Evolutionary conservation across 2,888 invertebrate genomes (phyloP), one percentile per base, ranked within the genome.

Genomic region (Orchesellides sinensis): DNA sequence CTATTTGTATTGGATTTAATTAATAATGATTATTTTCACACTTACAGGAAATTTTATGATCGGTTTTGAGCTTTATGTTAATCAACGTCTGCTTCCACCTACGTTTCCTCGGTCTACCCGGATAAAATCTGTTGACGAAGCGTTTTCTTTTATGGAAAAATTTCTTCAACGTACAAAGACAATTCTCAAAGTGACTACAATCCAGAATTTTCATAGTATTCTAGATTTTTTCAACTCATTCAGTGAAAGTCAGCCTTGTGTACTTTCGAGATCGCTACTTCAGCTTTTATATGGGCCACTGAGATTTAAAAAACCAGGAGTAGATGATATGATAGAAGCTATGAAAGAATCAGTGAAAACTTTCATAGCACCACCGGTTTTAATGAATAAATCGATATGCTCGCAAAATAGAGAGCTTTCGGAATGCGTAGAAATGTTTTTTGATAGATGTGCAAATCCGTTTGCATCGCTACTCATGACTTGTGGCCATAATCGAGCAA

Each of bases 71-170:
- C 97, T 98, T 2, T 94, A 97, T 90, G 95, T 98, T 56, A 99
- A 99, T 91, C 98, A 98, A 90, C 93, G 98, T 54, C 92, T 98
- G 66, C 92, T 99, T 74, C 99, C 99, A n/a, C 98, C 99, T 0
- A 98, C 99, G 19, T 99, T 99, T 92, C 99, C 99, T 0, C 93
- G 99, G 21, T 98, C 97, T 90, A 97, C 98, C 0, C 95, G 96
- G 90, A 97, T 98, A 89, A 95, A 95, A 88, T 94, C 94, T 59
- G 92, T 94, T 86, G 91, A 92, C 68, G 96, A 96, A 89, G 96
- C 98, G 40, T 90, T 97, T 54, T 23, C 47, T 0, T 88, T 86
- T 45, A 61, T 96, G 89, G 95, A 95, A 88, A 94, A 94, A 89
- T 92, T 98, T 88, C 92, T 97, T n/a, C 92, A 93, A 49, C 92